phyloP scores from a whole-genome alignment of 2,113 vertebrate species.

The Mesembrinibis cayennensis region DNA sequence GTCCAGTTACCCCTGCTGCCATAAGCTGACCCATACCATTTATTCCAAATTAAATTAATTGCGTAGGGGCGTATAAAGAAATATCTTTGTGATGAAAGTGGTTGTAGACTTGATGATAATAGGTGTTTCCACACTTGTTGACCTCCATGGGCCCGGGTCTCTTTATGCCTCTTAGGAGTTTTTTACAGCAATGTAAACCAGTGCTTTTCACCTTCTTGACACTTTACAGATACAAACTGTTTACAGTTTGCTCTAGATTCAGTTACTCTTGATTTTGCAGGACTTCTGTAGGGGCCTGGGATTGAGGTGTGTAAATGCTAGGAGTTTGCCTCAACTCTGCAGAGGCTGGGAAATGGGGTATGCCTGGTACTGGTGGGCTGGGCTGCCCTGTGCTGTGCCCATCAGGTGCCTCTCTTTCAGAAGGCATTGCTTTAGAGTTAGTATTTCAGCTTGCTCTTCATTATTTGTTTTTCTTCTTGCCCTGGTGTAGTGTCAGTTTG shows the following conservation, averaged over 20 bases:
- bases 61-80: not conserved
- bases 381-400: not conserved
- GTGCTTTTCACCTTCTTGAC: not conserved
- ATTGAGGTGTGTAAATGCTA: not conserved
- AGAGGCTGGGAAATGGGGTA: not conserved
- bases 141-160: not conserved
- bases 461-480: conserved; percentile 17
- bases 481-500: not conserved
- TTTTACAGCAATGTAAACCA: not conserved
- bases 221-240: not conserved
- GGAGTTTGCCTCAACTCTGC: not conserved
- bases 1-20: not conserved
- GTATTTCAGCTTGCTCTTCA: not conserved
- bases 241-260: not conserved
- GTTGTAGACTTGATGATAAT: not conserved
- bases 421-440: not conserved
- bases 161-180: not conserved
- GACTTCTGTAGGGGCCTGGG: not conserved
- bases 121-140: not conserved
- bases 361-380: not conserved
- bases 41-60: not conserved
- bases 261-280: not conserved
- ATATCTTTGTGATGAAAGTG: not conserved
- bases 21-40: not conserved
- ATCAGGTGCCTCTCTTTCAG: not conserved